phyloP scores from a whole-genome alignment of 2,797 vertebrate species.

The Sebastes flavidus region DNA sequence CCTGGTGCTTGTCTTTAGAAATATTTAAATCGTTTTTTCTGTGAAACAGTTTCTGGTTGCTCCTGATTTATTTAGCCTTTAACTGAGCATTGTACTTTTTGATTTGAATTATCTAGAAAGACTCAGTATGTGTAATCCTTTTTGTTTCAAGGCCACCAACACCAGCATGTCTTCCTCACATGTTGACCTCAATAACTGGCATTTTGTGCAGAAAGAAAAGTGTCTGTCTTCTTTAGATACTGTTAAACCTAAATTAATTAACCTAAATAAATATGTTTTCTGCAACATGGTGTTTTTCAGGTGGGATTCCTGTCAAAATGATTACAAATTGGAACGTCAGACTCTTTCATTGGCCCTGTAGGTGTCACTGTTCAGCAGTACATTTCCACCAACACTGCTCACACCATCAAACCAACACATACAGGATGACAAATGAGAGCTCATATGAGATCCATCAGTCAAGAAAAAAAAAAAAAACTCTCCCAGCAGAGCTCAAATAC shows the following conservation, averaged over 20 bases:
- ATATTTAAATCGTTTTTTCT: neutral
- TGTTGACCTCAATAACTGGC: neutral
- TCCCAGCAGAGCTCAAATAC: conserved; percentile 31
- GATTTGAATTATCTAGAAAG: neutral
- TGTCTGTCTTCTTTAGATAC: neutral
- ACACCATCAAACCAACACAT: neutral
- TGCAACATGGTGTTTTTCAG: neutral
- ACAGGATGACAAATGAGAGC: conserved; percentile 38
- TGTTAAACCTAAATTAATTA: neutral
- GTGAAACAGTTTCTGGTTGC: neutral
- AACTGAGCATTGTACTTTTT: neutral
- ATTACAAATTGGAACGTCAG: neutral
- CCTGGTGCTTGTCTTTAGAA: neutral
- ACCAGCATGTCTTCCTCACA: neutral
- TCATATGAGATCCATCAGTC: conserved; percentile 48
- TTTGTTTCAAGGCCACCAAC: neutral
- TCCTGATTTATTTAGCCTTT: neutral
- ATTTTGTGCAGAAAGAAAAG: neutral
- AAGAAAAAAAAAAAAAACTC: conserved; percentile 32
- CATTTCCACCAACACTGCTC: neutral
- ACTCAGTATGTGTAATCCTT: neutral
- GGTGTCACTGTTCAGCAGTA: conserved; percentile 58
- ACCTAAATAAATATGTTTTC: neutral
- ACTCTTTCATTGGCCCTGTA: conserved; percentile 38
- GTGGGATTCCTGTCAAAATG: neutral